These are phyloP conservation scores for Epinephelus awoara DNA, from an alignment of 2,797 vertebrate genomes.

Conservation along the genomic window DNA sequence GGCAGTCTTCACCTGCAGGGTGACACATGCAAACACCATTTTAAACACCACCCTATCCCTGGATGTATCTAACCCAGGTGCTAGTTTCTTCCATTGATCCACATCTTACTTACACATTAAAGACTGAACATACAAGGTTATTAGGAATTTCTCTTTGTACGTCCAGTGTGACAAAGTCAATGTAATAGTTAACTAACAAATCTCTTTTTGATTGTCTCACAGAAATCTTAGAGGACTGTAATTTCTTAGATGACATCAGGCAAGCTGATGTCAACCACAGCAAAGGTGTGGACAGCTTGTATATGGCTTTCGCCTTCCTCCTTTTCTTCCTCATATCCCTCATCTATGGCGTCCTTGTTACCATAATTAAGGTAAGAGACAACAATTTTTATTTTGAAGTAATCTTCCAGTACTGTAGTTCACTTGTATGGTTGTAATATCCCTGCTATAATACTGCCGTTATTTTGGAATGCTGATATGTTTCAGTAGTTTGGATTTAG, in stretches of 20 bases:
- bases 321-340: constrained; percentile 75
- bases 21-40: constrained; percentile 68
- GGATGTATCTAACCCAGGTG: constrained; percentile 73
- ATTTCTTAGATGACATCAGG: constrained; percentile 69
- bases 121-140: neutral
- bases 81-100: neutral
- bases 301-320: constrained; percentile 75
- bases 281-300: constrained; percentile 67
- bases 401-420: neutral
- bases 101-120: neutral
- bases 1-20: constrained; percentile 71
- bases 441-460: neutral
- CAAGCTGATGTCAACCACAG: constrained; percentile 55
- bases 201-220: neutral
- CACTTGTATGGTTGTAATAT: neutral
- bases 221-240: constrained; percentile 64
- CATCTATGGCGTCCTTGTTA: constrained; percentile 71
- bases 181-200: neutral
- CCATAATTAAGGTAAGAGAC: constrained; percentile 76
- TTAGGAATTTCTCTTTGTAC: neutral
- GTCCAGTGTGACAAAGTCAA: neutral
- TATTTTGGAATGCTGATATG: neutral
- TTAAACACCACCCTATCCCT: constrained; percentile 55
- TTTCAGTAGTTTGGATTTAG: neutral
- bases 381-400: neutral